Evolutionary conservation across 2,888 invertebrate genomes (phyloP).

Genomic region (Dinocampus coccinellae): DNA sequence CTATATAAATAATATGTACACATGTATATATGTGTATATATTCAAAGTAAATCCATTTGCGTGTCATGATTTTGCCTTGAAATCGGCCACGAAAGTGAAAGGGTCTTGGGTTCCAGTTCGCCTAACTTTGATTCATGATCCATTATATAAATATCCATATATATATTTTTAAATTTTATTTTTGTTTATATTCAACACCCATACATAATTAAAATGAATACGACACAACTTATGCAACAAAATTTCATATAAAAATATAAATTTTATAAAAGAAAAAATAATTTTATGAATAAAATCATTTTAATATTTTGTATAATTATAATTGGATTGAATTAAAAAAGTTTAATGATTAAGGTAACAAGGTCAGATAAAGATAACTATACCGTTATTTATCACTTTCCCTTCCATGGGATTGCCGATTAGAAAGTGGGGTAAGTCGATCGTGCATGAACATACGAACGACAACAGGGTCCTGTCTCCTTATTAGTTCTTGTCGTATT

Average conservation of each 20-base stretch:
- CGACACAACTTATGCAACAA: background rate
- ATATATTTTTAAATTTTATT: too few relatives aligned
- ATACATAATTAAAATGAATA: background rate
- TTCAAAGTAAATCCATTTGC: background rate
- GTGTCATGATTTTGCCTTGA: slow-evolving; percentile 55
- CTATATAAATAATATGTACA: too few relatives aligned
- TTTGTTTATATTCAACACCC: slow-evolving; percentile 22
- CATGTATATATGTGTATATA: too few relatives aligned
- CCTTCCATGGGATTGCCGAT: slow-evolving; percentile 43
- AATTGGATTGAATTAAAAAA: background rate
- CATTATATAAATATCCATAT: slow-evolving; percentile 7
- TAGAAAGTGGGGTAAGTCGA: slow-evolving; percentile 56
- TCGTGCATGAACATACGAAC: slow-evolving; percentile 48
- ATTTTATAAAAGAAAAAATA: background rate
- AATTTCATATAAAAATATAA: background rate
- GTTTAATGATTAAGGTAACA: slow-evolving; percentile 25
- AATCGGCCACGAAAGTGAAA: slow-evolving; percentile 59
- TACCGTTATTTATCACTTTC: slow-evolving; percentile 52
- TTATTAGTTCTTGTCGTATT: slow-evolving; percentile 17
- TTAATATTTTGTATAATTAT: too few relatives aligned
- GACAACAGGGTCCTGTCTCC: slow-evolving; percentile 25
- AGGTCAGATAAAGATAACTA: slow-evolving; percentile 30
- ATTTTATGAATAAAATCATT: background rate
- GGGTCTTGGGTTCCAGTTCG: slow-evolving; percentile 48
- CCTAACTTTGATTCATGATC: slow-evolving; percentile 31